Conservation (phyloP, 53 echinoderm and acorn worm genomes). For the Apostichopus leukothele region DNA sequence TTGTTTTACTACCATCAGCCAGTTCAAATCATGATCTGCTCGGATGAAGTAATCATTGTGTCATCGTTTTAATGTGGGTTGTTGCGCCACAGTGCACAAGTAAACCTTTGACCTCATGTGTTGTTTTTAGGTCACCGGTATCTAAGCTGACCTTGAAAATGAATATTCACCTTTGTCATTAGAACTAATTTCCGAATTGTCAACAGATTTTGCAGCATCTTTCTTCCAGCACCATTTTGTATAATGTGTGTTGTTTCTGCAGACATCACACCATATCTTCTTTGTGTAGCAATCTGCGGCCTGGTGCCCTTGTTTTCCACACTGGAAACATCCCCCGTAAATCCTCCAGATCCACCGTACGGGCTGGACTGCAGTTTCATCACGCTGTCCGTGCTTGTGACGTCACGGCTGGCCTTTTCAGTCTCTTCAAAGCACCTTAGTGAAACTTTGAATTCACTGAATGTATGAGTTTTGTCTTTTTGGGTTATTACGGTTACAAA, state of each 20-base stretch:
- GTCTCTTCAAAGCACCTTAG: slow-evolving; percentile 24
- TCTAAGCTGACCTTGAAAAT: slow-evolving; percentile 19
- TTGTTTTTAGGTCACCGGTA: not conserved
- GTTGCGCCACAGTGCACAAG: slow-evolving; percentile 53
- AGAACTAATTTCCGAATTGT: slow-evolving; percentile 20
- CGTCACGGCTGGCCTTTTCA: not conserved
- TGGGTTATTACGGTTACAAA: slow-evolving; percentile 49
- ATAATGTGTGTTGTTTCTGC: slow-evolving; percentile 25
- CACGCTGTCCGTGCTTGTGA: not conserved
- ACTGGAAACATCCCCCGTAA: not conserved
- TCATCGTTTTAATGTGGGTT: slow-evolving; percentile 41
- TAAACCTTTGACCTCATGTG: slow-evolving; percentile 15
- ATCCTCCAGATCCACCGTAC: not conserved
- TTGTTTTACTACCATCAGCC: slow-evolving; percentile 42
- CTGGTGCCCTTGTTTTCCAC: slow-evolving; percentile 13
- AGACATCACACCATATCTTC: slow-evolving; percentile 30
- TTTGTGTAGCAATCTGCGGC: not conserved
- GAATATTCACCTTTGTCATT: not conserved
- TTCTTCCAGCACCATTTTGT: slow-evolving; percentile 39
- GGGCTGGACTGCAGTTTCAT: slow-evolving; percentile 19
- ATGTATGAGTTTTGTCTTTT: slow-evolving; percentile 18
- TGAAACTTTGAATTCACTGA: slow-evolving; percentile 27
- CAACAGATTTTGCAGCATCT: slow-evolving; percentile 24
- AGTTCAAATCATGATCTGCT: slow-evolving; percentile 46
- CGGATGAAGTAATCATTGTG: slow-evolving; percentile 45